Evolutionary conservation across 2,888 invertebrate species (phyloP).

Genomic region (Pseudococcus jackbeardsleyi): DNA sequence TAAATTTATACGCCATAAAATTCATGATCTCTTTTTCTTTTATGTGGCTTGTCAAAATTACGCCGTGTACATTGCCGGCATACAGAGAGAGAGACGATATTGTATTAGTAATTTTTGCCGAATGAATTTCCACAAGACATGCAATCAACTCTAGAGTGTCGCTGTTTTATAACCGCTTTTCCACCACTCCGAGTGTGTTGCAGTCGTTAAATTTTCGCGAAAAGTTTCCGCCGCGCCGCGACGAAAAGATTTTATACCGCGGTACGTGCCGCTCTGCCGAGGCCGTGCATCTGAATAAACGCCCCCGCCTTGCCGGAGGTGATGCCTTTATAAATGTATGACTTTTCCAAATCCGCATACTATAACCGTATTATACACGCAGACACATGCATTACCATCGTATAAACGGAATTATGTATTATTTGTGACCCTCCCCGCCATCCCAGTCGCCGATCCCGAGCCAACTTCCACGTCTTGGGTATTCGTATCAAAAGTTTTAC

Average conservation of each 20-base stretch:
- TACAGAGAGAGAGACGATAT: conserved; percentile 2
- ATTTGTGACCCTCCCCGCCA: background rate
- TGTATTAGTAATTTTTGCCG: conserved; percentile 8
- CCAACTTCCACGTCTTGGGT: too few relatives aligned
- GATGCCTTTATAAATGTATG: background rate
- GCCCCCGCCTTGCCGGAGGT: background rate
- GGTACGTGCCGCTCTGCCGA: background rate
- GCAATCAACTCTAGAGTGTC: conserved; percentile 6
- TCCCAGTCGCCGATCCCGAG: background rate
- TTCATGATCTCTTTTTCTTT: conserved; percentile 9
- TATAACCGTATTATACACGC: background rate
- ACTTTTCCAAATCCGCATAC: background rate
- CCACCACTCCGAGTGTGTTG: background rate
- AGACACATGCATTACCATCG: background rate
- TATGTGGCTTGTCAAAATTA: conserved; percentile 19
- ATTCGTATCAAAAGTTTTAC: background rate
- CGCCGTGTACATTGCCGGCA: background rate
- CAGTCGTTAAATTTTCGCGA: background rate
- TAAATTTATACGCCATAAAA: conserved; percentile 54
- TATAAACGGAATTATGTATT: background rate
- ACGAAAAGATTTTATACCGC: background rate
- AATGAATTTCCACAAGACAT: conserved; percentile 15
- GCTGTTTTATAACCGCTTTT: conserved; percentile 12
- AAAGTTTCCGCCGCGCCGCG: background rate
- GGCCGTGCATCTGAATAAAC: too few relatives aligned